Evolutionary conservation across 2,888 invertebrate genomes (phyloP), one percentile per base, ranked within the genome.

Genomic region (Protophormia terraenovae): DNA sequence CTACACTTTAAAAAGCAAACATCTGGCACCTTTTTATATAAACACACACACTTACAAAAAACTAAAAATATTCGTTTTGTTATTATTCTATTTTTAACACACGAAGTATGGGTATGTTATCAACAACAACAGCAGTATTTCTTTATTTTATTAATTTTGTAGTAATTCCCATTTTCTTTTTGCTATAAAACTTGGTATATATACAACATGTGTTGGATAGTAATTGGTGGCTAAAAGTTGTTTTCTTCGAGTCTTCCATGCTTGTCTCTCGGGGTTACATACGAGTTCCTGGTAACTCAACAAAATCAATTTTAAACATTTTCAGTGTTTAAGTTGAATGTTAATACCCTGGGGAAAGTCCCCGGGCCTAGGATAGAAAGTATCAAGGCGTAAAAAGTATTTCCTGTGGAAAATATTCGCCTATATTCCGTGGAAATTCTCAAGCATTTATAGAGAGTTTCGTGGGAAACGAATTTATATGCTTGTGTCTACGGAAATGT

Each of bases 341-440:
- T 38, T 35, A 22, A 60, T 35, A 89, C 92, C 92, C 92, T 92
- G 92, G 92, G 92, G 89, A 92, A 92, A 92, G 92, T 92, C 92
- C 92, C 92, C 92, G 92, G 92, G 92, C 90, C 91, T 89, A 91
- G 87, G 91, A 90, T 91, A 92, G 92, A 92, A 92, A 92, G 92
- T 92, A 90, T 90, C 90, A 89, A 90, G 92, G 91, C 87, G 92
- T 91, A 86, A 90, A 89, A 89, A 83, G 80, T 32, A 58, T 66
- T 47, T 29, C 69, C 29, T 4, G 22, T 35, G 14, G 19, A 10
- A 16, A 62, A 58, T 58, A 76, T 79, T 88, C 89, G 90, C 90
- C 91, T 91, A 91, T 92, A 90, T 91, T 91, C 83, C 88, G 90
- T 88, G 91, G 90, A 91, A 92, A 87, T 88, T 87, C 90, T 88